These are phyloP conservation scores for Todus mexicanus DNA, from an alignment of 2,797 vertebrate genomes.

Conservation along the genomic window DNA sequence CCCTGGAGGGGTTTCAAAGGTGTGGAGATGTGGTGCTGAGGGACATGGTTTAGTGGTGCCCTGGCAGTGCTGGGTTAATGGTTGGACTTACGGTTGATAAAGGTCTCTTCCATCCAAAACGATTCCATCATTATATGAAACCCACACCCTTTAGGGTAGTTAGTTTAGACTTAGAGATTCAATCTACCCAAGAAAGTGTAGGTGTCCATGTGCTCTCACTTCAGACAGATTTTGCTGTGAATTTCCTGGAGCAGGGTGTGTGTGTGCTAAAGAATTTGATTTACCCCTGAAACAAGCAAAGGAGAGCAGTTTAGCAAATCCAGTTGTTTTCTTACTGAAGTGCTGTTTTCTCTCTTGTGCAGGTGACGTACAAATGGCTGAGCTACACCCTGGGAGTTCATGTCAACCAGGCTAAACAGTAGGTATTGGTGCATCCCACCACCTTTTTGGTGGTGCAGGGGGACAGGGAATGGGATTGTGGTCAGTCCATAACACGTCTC, in stretches of 20 bases:
- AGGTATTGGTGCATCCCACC: constrained; percentile 60
- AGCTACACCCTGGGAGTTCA: constrained; percentile 93
- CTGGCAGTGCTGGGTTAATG: not conserved
- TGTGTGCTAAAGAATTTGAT: rapidly evolving
- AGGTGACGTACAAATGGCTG: constrained; percentile 98
- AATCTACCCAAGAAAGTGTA: rapidly evolving
- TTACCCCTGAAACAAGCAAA: not conserved
- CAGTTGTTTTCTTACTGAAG: not conserved
- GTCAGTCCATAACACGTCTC: no score
- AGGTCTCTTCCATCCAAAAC: not conserved
- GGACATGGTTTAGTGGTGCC: not conserved
- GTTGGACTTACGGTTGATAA: not conserved
- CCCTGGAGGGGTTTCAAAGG: not conserved
- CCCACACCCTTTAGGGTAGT: not conserved
- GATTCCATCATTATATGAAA: not conserved
- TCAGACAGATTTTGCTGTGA: not conserved
- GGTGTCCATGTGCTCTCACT: rapidly evolving
- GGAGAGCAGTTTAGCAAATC: not conserved
- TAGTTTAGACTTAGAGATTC: not conserved
- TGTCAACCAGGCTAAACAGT: constrained; percentile 97
- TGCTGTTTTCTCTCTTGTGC: not conserved
- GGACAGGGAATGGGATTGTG: not conserved
- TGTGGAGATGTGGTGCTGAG: not conserved
- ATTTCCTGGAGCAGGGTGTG: not conserved
- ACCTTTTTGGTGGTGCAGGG: not conserved